Evolutionary conservation across 2,797 vertebrate species (phyloP), one percentile per base, ranked within the genome.

Genomic region (Sebastes hubbsi): DNA sequence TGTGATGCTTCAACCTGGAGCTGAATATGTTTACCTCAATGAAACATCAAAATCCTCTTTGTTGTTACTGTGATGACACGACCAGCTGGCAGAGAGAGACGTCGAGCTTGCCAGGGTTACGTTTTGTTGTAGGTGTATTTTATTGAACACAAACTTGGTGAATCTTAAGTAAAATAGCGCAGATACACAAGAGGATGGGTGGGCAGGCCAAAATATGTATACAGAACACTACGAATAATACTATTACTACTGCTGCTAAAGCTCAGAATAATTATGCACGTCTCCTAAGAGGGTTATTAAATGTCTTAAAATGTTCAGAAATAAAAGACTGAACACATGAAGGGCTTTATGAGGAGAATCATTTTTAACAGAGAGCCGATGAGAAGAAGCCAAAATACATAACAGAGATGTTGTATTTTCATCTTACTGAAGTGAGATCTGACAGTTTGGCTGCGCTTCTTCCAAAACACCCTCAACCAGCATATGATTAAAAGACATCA

Each of bases 1-100:
- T 74, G 49, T 25, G 14, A 59, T 36, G 49, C 27, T 60, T 72
- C 27, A 76, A 61, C 56, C 68, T n/a, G 36, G 20, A 63, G 22
- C 24, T 46, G 27, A 52, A 62, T 54, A 8, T 20, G 13, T 67
- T 68, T 27, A 60, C 24, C 67, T 59, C 22, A 70, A 75, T 64
- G 63, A 63, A 30, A 79, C 61, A 42, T 80, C 42, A 70, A 49
- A 64, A 72, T 29, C 49, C 52, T 83, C 63, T 72, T 63, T 83
- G 69, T 75, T 86, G 65, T 74, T 71, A n/a, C 52, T 12, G 9
- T 61, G 20, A 11, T 56, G 79, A 82, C 74, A 64, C 30, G 1
- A 73, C 46, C 86, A 86, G 75, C 72, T 90, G 83, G 81, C 77
- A 78, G 72, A 72, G 24, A 25, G 55, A n/a, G 22, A 27, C 18